Conservation (phyloP, 2,113 vertebrate genomes). For the Tyrannus savana region DNA sequence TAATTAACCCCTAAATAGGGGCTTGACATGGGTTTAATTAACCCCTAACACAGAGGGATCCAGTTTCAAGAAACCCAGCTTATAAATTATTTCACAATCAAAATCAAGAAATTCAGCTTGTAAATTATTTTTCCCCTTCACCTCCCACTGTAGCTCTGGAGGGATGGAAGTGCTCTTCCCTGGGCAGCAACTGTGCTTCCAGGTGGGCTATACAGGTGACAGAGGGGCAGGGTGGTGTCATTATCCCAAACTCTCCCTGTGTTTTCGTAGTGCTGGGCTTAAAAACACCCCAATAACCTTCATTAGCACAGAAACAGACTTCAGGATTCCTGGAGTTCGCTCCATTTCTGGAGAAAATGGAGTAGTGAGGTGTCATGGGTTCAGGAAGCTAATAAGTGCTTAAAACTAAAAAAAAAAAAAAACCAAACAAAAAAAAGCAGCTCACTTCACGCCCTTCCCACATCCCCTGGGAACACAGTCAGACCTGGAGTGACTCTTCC, state of each 20-base stretch:
- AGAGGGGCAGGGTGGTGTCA: background rate
- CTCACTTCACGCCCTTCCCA: background rate
- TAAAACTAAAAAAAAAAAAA: background rate
- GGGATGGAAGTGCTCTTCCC: background rate
- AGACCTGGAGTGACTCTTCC: background rate
- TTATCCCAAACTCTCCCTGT: background rate
- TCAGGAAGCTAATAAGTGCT: background rate
- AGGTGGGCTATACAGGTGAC: background rate
- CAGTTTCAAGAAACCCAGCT: background rate
- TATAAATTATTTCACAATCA: background rate
- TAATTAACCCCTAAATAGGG: background rate
- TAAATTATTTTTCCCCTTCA: background rate
- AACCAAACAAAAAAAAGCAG: background rate
- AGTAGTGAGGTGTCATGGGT: fast-evolving
- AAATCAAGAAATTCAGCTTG: background rate
- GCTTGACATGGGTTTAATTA: background rate
- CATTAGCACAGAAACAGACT: background rate
- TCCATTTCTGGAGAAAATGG: background rate
- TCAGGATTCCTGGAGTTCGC: background rate
- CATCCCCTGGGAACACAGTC: background rate
- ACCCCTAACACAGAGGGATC: background rate
- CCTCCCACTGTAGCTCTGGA: fast-evolving
- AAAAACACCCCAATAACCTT: background rate
- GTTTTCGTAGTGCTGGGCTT: background rate
- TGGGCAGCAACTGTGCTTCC: background rate